Base-by-base conservation (phyloP, 2,797 vertebrate species). In the Smutsia temminckii region DNA sequence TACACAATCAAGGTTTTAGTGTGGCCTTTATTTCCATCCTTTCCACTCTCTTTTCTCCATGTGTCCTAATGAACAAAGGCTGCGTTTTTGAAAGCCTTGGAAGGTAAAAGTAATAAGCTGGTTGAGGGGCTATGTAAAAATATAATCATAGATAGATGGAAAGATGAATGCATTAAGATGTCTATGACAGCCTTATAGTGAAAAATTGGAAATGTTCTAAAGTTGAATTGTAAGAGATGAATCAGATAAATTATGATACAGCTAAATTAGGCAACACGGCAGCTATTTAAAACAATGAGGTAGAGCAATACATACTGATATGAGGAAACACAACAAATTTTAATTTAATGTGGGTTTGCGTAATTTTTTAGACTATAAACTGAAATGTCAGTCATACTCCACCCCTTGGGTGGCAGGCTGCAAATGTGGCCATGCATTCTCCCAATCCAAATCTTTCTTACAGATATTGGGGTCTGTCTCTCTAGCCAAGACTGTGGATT, bases 201-300 rank as follows among this genome's bases (percentile, higher is more conserved):
- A 92, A 37, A 69, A 92, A 6, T 8, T 63, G 37, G n/a, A 75
- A 61, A 34, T 21, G 8, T 64, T 81, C 51, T 23, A 9, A 49
- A 94, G 7, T 17, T 49, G 29, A 85, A 21, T 72, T 21, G 3
- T 6, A 32, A 5, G 53, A 92, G 5, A 46, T 23, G n/a, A 7
- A 6, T 42, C 18, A 23, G 2, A 42, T 40, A 57, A 68, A 75
- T 64, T 37, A 77, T 10, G 25, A 12, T 25, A 6, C 1, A 20
- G 13, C n/a, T 42, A 49, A 66, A 27, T 23, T 42, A 29, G 17
- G 20, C 4, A 53, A 75, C 0, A 2, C 20, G 63, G 2, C 0
- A 13, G 5, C 32, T 53, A 32, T 61, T 46, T 37, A 84, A 53
- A 74, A 46, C 61, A 57, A n/a, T 29, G 23, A 90, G 32, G n/a